Evolutionary conservation across 1,140 invertebrate genomes (phyloP), one percentile per base, ranked within the genome.

Genomic region (Propsilocerus akamusi): DNA sequence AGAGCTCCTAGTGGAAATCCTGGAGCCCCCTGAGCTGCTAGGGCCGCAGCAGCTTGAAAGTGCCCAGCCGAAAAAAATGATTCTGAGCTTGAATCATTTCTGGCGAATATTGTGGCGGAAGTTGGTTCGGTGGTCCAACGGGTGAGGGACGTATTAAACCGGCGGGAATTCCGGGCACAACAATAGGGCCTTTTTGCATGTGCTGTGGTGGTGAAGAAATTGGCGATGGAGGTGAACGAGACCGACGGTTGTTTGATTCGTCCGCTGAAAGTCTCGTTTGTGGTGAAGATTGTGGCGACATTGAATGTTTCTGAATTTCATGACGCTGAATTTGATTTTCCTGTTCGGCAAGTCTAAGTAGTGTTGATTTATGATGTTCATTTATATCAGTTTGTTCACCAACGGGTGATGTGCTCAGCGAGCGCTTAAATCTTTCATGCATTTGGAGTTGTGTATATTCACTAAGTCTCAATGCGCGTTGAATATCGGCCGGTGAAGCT

Each of bases 41-140:
- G 14, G 34, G 17, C 22, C 14, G 34, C 34, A 41, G 34, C 34
- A 10, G 22, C 22, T 41, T 14, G 34, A 41, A 41, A 41, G 34
- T 41, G 34, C 17, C 34, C 34, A 41, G 34, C 34, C 34, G 34
- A 41, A 41, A 41, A 41, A 41, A 41, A 14, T 14, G 34, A 41
- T 41, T 41, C 34, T 41, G 34, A 20, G 34, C 34, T 5, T 5
- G 14, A 14, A 41, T 41, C 34, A 41, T 41, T 41, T 41, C 34
- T 17, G 34, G n/a, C 8, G 34, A 20, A 41, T 20, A 8, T 17
- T 14, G 75, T 6, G 68, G 68, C 22, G 72, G 56, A 48, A 57
- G 66, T 53, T 41, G n/a, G n/a, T n/a, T n/a, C n/a, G n/a, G n/a
- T n/a, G n/a, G 34, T 20, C n/a, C 17, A 5, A 14, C 34, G 22